These are phyloP conservation scores for Halichondria panicea DNA, from an alignment of 37 sponge, comb jelly and placozoan species.

Conservation along the genomic window DNA sequence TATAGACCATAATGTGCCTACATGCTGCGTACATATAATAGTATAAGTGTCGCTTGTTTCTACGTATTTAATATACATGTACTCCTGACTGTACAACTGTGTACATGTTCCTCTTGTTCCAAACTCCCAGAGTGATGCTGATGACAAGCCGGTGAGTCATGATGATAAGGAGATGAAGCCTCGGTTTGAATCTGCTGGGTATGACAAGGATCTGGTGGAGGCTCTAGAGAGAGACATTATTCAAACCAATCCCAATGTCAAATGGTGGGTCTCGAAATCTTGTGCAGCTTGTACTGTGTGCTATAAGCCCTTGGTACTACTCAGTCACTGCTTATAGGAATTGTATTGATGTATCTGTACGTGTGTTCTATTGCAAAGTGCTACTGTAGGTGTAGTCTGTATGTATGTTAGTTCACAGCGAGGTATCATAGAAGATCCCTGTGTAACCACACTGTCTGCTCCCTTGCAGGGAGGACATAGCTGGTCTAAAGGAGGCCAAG, in stretches of 20 bases:
- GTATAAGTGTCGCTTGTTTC: not conserved
- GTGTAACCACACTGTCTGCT: not conserved
- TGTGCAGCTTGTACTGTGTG: not conserved
- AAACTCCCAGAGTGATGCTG: not conserved
- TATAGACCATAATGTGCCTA: not conserved
- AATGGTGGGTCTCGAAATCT: constrained; percentile 64
- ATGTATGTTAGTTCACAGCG: not conserved
- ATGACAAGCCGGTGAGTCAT: constrained; percentile 30
- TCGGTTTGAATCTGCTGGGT: constrained; percentile 77
- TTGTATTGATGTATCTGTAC: not conserved
- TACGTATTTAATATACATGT: not conserved
- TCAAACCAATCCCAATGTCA: constrained; percentile 84
- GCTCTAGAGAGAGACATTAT: constrained; percentile 94
- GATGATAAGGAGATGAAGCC: constrained; percentile 86
- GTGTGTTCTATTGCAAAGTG: not conserved
- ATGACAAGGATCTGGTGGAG: constrained; percentile 96
- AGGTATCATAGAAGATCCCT: not conserved
- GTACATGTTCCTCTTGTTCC: not conserved
- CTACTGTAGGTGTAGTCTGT: not conserved
- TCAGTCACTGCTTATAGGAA: not conserved
- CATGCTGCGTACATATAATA: not conserved
- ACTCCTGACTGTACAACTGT: not conserved
- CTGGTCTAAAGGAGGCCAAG: constrained; percentile 95
- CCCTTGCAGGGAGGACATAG: constrained; percentile 82
- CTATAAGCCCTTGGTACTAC: not conserved